Conservation (phyloP, 2,888 invertebrate species). For the Tetanocera ferruginea region DNA sequence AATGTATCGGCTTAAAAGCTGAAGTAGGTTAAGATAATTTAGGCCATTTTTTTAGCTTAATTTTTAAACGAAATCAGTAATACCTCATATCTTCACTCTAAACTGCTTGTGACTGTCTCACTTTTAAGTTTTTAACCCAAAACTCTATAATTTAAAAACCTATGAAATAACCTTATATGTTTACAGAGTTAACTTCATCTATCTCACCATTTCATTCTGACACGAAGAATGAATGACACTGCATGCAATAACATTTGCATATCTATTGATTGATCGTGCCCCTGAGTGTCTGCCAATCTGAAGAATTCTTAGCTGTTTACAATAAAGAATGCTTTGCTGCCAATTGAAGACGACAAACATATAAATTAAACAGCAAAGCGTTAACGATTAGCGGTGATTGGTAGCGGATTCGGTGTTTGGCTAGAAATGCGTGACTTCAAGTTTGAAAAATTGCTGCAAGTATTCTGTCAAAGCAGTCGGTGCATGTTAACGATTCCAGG, state of each 20-base stretch:
- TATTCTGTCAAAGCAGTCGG: neutral
- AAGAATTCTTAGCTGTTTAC: conserved; percentile 6
- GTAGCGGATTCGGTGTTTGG: conserved; percentile 31
- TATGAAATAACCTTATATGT: too few species aligned
- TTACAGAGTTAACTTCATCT: neutral
- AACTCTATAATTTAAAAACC: too few species aligned
- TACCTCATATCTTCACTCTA: too few species aligned
- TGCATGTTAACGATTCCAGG: conserved; percentile 4
- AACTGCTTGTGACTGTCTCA: too few species aligned
- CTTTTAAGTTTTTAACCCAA: too few species aligned
- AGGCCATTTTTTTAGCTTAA: too few species aligned
- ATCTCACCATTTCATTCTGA: neutral
- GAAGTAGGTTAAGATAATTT: too few species aligned
- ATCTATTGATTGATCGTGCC: conserved; percentile 29
- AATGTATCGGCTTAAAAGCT: too few species aligned
- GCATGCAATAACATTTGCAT: conserved; percentile 23
- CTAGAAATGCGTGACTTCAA: neutral
- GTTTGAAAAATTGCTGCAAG: too few species aligned
- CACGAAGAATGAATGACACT: conserved; percentile 18
- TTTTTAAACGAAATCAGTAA: too few species aligned
- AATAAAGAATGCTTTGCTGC: neutral
- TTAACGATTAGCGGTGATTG: conserved; percentile 31
- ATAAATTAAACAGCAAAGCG: neutral
- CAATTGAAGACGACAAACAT: neutral
- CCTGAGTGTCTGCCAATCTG: conserved; percentile 10